Evolutionary conservation across 1,140 invertebrate genomes (phyloP).

Genomic region (Panulirus ornatus): DNA sequence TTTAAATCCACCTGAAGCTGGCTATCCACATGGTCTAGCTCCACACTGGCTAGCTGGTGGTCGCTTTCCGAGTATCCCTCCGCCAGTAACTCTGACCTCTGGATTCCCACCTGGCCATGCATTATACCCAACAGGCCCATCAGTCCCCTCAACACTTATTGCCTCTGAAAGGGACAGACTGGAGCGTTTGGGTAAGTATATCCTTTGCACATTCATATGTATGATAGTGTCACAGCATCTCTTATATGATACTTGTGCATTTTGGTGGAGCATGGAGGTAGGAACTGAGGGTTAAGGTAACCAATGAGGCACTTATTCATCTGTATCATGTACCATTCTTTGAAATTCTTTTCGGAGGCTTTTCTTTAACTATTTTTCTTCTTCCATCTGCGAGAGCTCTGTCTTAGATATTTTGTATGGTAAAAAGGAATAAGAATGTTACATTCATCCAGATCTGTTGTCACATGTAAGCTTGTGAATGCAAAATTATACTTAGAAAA

Average conservation of each 20-base stretch:
- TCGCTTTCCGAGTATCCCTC: conserved; percentile 76
- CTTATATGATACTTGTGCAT: conserved; percentile 40
- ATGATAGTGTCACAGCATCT: background rate
- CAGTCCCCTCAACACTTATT: conserved; percentile 82
- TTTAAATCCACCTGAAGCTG: conserved; percentile 80
- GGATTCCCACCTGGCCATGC: conserved; percentile 80
- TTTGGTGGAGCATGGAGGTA: conserved; percentile 41
- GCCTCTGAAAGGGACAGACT: conserved; percentile 92
- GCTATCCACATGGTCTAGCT: conserved; percentile 77
- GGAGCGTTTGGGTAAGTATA: conserved; percentile 84
- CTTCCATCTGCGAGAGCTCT: no score
- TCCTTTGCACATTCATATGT: background rate
- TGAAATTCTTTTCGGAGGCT: background rate
- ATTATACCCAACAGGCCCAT: conserved; percentile 79
- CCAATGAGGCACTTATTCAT: background rate
- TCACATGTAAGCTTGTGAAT: no score
- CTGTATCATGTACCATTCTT: background rate
- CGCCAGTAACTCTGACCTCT: conserved; percentile 81
- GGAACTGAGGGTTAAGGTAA: conserved; percentile 6
- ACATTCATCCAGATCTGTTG: no score
- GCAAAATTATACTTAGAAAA: no score
- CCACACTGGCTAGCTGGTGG: conserved; percentile 68
- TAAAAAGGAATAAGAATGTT: no score
- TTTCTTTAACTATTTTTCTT: no score
- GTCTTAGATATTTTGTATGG: no score